Evolutionary conservation across 2,797 vertebrate species (phyloP).

Genomic region (Bufotes viridis): DNA sequence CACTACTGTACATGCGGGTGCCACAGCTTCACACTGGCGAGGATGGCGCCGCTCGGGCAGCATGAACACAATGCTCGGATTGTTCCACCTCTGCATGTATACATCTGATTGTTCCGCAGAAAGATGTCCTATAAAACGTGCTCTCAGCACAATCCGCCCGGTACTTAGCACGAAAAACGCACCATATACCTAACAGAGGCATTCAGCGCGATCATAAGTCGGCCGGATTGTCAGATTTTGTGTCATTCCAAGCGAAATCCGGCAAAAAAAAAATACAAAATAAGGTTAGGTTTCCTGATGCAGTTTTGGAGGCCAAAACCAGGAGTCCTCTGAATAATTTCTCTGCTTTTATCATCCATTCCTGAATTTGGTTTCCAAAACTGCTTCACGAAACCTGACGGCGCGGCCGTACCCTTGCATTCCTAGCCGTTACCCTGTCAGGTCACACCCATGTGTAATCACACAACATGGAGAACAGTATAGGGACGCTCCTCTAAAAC

Average conservation of each 20-base stretch:
- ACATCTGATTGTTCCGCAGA: slow-evolving; percentile 9
- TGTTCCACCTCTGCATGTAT: slow-evolving; percentile 52
- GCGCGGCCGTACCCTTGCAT: not conserved
- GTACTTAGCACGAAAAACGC: not conserved
- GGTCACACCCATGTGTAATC: not conserved
- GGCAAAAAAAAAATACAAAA: not conserved
- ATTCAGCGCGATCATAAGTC: not conserved
- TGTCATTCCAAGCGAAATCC: not conserved
- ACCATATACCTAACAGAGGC: too few species aligned
- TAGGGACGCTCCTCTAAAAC: too few species aligned
- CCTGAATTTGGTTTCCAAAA: too few species aligned
- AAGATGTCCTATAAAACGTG: not conserved
- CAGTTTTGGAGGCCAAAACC: too few species aligned
- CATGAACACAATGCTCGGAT: slow-evolving; percentile 14
- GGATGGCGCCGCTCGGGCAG: not conserved
- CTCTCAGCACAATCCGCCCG: not conserved
- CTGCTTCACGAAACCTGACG: too few species aligned
- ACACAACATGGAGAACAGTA: not conserved
- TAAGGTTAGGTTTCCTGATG: not conserved
- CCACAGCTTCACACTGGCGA: slow-evolving; percentile 1
- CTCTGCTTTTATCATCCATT: too few species aligned
- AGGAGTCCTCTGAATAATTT: too few species aligned
- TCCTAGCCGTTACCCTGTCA: not conserved
- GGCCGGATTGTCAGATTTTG: not conserved
- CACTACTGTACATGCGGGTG: not conserved